Base-by-base conservation (phyloP, 2,888 invertebrate genomes). In the Aphodius granarius region DNA sequence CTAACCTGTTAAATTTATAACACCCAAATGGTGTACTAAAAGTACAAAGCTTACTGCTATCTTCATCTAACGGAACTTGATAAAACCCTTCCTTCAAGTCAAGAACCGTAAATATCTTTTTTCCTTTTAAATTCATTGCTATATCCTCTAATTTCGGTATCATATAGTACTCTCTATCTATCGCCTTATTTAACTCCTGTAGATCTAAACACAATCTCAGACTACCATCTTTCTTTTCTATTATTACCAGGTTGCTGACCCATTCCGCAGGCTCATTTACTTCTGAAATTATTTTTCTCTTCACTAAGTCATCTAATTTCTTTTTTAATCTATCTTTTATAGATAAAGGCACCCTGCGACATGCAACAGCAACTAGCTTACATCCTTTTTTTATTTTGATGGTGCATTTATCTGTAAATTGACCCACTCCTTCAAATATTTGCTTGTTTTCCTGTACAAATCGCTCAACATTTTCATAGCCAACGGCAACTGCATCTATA, bases 1-100 rank as follows among this genome's bases (percentile, higher is more conserved):
- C 77, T 22, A 77, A n/a, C 17, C 79, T 22, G 4, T 73, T 70
- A 75, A 80, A 80, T 16, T 74, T 68, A 75, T 80, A 84, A 16
- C 81, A 75, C 0, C 83, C 85, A 70, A 80, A 81, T 72, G 82
- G 82, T 1, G 83, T 84, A 64, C 78, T 81, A 23, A 85, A 82
- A 0, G 83, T 83, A 4, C 78, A 80, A 3, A 79, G 78, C 18
- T 80, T 78, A 71, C 82, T 80, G 5, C 81, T 79, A 71, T 81
- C 78, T 16, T 83, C 78, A 74, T 81, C 80, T 23, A 83, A 71
- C 17, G 75, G 73, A 16, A 83, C 68, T 75, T 86, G 84, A 65
- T 81, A 81, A 79, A 83, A 85, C 13, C 84, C 83, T 20, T 84
- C 74, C 82, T 83, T 72, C 78, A 83, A 71, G 81, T 85, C 79